Base-by-base conservation (phyloP, 1,140 invertebrate species). In the Stenopsyche tienmushanensis region DNA sequence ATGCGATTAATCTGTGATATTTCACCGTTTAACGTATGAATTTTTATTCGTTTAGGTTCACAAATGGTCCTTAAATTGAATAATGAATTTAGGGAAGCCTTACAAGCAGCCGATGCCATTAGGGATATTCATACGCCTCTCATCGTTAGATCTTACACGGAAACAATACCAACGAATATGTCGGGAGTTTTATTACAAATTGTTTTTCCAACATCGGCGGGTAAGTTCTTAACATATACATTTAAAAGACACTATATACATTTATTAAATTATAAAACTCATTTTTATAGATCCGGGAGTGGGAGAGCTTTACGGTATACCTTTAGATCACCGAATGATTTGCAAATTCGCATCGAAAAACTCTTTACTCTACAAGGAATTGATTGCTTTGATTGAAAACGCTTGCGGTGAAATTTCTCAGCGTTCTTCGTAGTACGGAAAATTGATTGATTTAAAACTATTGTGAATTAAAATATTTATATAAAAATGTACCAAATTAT, bases 261-360 rank as follows among this genome's bases (percentile, higher is more conserved):
- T 44, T 42, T 60, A 10, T 62, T 34, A 17, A 41, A 52, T 50
- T 60, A 15, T 25, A 8, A 8, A 57, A 26, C n/a, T n/a, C n/a
- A 20, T 47, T 15, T 47, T 60, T 45, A 3, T 72, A 88, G 87
- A 89, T 81, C 84, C 86, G 0, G 86, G 85, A 18, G 80, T 88
- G 44, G 88, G 87, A 1, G 78, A 82, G 20, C 77, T 87, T 34
- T 85, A 83, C 64, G 86, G 85, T 10, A 85, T 88, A 23, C 83
- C 84, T 0, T 77, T 89, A 47, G 87, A 89, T 74, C 87, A 89
- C 74, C 74, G 86, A 20, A 85, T 89, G 75, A 88, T 89, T 64
- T 89, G 87, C 76, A 90, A 90, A 72, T 87, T 87, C 0, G 81
- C 85, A 17, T 84, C 83, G 52, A 77, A 87, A 9, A 74, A 82